Evolutionary conservation across 2,113 vertebrate genomes (phyloP).

Genomic region (Miniopterus natalensis): DNA sequence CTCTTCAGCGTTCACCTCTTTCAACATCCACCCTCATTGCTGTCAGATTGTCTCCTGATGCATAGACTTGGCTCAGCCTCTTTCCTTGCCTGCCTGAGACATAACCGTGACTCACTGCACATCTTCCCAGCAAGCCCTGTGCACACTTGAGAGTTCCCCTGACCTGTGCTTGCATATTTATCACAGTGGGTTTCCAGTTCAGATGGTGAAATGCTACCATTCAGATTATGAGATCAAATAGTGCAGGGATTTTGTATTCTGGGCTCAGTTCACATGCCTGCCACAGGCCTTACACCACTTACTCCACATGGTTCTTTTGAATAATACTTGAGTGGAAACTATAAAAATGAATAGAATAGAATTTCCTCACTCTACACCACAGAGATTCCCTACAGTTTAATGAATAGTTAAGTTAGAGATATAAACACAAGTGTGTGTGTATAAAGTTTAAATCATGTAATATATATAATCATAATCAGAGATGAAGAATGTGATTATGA

Average conservation of each 20-base stretch:
- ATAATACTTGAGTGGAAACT: neutral
- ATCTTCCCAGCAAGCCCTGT: neutral
- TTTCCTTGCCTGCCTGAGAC: neutral
- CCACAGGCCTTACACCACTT: too few species aligned
- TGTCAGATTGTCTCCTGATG: neutral
- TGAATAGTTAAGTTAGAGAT: neutral
- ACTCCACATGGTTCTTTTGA: neutral
- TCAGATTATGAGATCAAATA: neutral
- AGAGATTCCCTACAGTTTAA: neutral
- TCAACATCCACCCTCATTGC: rapidly evolving
- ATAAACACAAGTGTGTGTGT: neutral
- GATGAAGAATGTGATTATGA: neutral
- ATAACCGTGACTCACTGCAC: neutral
- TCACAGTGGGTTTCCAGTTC: neutral
- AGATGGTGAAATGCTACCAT: neutral
- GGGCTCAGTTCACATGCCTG: too few species aligned
- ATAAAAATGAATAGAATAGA: neutral
- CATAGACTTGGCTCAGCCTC: neutral
- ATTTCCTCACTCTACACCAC: neutral
- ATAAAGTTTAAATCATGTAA: neutral
- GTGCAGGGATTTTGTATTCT: too few species aligned
- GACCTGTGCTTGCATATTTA: too few species aligned
- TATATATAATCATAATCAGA: neutral
- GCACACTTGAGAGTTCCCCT: too few species aligned
- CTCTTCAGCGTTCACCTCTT: neutral